Base-by-base conservation (phyloP, 2,113 vertebrate genomes). In the Struthidea cinerea region DNA sequence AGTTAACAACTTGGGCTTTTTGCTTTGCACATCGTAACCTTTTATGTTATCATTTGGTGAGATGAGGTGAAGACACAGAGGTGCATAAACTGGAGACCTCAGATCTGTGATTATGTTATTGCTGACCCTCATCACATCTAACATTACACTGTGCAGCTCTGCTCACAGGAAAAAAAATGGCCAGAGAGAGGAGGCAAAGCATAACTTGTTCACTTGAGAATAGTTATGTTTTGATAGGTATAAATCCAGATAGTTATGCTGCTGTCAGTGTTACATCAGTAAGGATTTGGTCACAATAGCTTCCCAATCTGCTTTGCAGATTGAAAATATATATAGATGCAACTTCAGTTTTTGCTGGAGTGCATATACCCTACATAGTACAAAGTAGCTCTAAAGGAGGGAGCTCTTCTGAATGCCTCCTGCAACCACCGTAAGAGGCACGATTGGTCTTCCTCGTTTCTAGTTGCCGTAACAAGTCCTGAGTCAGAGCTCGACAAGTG, bases 1-100 rank as follows among this genome's bases (percentile, higher is more conserved):
- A 96, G 98, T 98, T 98, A 97, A 97, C 92, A 96, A 95, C 94
- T 96, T 93, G 70, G 77, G 96, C 96, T 94, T 97, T 97, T 94
- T 87, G 89, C 96, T 91, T 97, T 95, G 93, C 82, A 96, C 93
- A 74, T 97, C 19, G 16, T 95, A 97, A 97, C 97, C 97, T 96
- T 97, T 97, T 96, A 94, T 96, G 95, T 96, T 93, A 91, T 71
- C 77, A 59, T 96, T 97, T 97, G 90, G 80, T 94, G 78, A 96
- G 93, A 94, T 93, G 94, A 92, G 67, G 61, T 89, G 87, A 90
- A 88, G 70, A 92, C 35, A 59, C 78, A 75, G 75, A 93, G 67
- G 75, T 27, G 1, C 75, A 87, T 92, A 92, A 95, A 69, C 81
- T 84, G 84, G 86, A 90, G 88, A 96, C 90, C 77, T 95, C 64